Percentiles rank a stretch among this genome's conserved stretches.
Conservation (phyloP, 2,113 vertebrate genomes). For the Solea senegalensis region DNA sequence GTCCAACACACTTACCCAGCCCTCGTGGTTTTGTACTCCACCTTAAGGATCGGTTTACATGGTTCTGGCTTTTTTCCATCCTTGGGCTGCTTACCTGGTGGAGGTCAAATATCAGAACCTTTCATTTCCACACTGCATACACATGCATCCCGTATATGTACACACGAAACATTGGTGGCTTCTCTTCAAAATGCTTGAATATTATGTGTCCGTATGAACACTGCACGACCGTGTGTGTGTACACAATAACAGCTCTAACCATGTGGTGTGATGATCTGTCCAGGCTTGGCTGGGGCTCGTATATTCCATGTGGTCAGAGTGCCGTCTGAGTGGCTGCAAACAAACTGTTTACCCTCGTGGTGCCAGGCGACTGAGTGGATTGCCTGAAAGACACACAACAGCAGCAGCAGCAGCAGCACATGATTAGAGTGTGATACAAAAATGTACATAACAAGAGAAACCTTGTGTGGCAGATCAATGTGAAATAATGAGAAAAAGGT, state of each 20-base stretch:
- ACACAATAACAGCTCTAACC: conserved; percentile 81
- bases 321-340: conserved; percentile 98
- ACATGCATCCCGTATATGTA: background rate
- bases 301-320: conserved; percentile 97
- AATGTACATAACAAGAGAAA: background rate
- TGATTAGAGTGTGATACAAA: background rate
- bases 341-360: conserved; percentile 98
- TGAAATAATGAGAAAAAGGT: background rate
- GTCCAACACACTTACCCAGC: conserved; percentile 86
- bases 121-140: background rate
- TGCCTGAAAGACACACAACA: conserved; percentile 80
- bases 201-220: conserved; percentile 3
- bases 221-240: background rate
- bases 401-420: conserved; percentile 2
- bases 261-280: conserved; percentile 95
- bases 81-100: conserved; percentile 94
- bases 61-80: conserved; percentile 99
- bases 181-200: conserved; percentile 1
- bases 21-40: conserved; percentile 97
- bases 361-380: conserved; percentile 99
- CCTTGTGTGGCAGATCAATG: background rate
- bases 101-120: conserved; percentile 19
- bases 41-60: conserved; percentile 98
- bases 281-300: conserved; percentile 88
- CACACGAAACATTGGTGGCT: conserved; percentile 11